Evolutionary conservation across 2,888 invertebrate species (phyloP), one percentile per base, ranked within the genome.

Genomic region (Pollenia labialis): DNA sequence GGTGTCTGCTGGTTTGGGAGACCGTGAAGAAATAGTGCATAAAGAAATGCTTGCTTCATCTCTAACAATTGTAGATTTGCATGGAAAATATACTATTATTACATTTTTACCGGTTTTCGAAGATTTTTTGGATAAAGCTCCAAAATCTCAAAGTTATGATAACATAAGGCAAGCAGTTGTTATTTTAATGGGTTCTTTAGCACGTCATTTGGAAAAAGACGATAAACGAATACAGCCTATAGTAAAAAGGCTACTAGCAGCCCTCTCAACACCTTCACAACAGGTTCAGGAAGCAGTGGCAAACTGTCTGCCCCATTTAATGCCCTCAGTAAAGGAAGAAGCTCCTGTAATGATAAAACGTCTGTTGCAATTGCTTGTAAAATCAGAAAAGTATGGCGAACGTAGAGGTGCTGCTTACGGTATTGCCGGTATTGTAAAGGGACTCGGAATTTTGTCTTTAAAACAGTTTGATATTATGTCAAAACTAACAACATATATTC

Each of bases 231-330:
- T 99, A 89, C 97, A 97, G 91, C 98, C 99, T n/a, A 99, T 99
- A 90, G 97, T 99, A 10, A 95, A 96, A 90, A 95, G 99, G 84
- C 94, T 99, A 64, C 96, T 99, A 74, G 96, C 97, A 72, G 97
- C 99, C 0, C 94, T 99, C 6, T 97, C 97, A 50, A 99, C 99
- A 54, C 99, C 99, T 12, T 99, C 99, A 54, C 99, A 99, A 92
- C 97, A 98, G 94, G 98, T 99, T 0, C 99, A 99, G 95, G 98
- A 99, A 94, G 97, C 99, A 0, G 99, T 99, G 0, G 97, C 99
- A 62, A 98, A 98, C 93, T 99, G 99, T 92, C 94, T 99, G 87
- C 98, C 99, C 0, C 97, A 98, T 90, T 94, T 99, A 85, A 98
- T 99, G 88, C 97, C 98, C 0, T 97, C 98, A 0, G 96, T 99